Evolutionary conservation across 2,113 vertebrate genomes (phyloP), one percentile per base, ranked within the genome.

Genomic region (sheep (Ovis aries)): DNA sequence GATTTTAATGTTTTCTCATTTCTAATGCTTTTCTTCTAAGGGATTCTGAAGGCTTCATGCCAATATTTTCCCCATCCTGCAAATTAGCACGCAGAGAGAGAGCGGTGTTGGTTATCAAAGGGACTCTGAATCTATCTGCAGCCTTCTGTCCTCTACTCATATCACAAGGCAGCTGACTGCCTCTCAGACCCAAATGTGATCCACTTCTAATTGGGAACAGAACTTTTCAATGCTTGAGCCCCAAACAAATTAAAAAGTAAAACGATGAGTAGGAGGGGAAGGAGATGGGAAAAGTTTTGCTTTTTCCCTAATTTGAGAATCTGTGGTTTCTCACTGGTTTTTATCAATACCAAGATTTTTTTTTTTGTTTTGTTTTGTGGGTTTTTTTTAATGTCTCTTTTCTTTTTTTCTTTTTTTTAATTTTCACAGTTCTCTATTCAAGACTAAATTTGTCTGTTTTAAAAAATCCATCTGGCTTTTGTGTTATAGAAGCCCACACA

Each of bases 381-480:
- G 8, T 16, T 88, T 94, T 91, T 91, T 94, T 90, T 11, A 36
- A 96, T 93, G 80, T 71, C 93, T 88, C 43, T 86, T 74, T 90
- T 85, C 36, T 92, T 43, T 80, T 33, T 29, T 59, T n/a, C 12
- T 60, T 59, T 93, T 50, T 71, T n/a, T 17, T 0, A 91, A 71
- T 86, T 90, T 96, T 92, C 91, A 90, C 93, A 98, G 97, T 92
- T 98, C 84, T 57, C 59, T 97, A 94, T 97, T 97, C 90, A 97
- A 93, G 93, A 93, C 97, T 98, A 98, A 98, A 98, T 98, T 98
- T 97, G 96, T 97, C 97, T 97, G 80, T 97, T 98, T 98, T 94
- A 33, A 95, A 97, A 98, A 98, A 94, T 97, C 98, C 98, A 98
- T 98, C 98, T 98, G 98, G 97, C 97, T 98, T 98, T 98, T 98